Evolutionary conservation across 1,140 invertebrate genomes (phyloP), one percentile per base, ranked within the genome.

Genomic region (Leptonema lineaticorne): DNA sequence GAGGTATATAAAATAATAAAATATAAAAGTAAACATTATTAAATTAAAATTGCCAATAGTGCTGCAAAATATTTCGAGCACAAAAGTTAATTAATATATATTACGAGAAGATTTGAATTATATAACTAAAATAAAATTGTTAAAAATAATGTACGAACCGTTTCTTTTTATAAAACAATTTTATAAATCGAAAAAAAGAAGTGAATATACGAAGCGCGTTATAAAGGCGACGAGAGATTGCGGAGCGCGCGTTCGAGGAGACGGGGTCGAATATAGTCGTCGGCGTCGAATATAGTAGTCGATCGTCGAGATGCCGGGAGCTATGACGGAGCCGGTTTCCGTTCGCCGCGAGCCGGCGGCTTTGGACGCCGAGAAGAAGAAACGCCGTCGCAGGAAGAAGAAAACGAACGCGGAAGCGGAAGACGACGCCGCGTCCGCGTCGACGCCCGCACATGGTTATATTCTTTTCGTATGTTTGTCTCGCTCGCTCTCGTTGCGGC

Each of bases 311-410:
- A 6, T 5, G 11, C 5, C 30, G 30, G 30, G 5, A 6, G 30
- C 30, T 5, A 33, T 11, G 30, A 33, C 30, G 30, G 5, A 11
- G 30, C 30, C 30, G 30, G 30, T 11, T 5, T 6, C 30, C 30
- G 30, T 5, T 11, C 5, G 11, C 30, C 30, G 30, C 5, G 5
- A 11, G 11, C 30, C 30, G 30, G 30, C 30, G 30, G 11, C 30
- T n/a, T n/a, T n/a, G 69, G 84, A 87, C 74, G 83, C 85, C 46
- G 84, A 84, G 9, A 88, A 89, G 74, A 87, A 88, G 76, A 89
- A 88, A 77, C 90, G 89, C 76, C 89, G 88, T 80, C 89, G 87
- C 80, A 88, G 88, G 79, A 90, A 89, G 83, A 89, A 87, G 84
- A 90, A 89, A 84, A 89, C 90, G 80, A 82, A 85, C 72, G 85